Evolutionary conservation across 2,888 invertebrate genomes (phyloP).

Genomic region (Altica lythri): DNA sequence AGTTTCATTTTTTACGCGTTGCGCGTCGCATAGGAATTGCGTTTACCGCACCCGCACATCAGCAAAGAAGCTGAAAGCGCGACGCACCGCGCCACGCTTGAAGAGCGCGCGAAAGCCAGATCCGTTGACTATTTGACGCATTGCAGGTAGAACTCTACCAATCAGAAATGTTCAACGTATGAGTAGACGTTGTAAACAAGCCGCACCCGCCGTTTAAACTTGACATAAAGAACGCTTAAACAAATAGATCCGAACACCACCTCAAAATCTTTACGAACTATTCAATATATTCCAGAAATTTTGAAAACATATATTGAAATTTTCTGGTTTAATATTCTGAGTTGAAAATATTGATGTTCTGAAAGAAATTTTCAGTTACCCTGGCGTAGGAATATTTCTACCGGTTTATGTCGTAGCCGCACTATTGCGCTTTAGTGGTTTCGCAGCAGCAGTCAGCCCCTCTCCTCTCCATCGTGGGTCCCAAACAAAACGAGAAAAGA

Average conservation of each 20-base stretch:
- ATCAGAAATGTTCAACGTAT: constrained; percentile 67
- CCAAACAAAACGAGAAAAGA: constrained; percentile 56
- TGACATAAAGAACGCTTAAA: constrained; percentile 63
- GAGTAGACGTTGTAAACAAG: constrained; percentile 71
- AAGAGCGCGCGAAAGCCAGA: constrained; percentile 52
- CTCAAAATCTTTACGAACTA: neutral
- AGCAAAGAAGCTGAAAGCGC: constrained; percentile 45
- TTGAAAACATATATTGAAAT: constrained; percentile 1
- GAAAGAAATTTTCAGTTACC: constrained; percentile 7
- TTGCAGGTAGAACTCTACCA: constrained; percentile 84
- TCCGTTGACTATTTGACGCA: constrained; percentile 69
- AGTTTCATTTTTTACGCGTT: constrained; percentile 32
- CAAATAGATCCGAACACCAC: constrained; percentile 58
- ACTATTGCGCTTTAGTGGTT: constrained; percentile 56
- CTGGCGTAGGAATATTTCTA: constrained; percentile 57
- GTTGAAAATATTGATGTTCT: constrained; percentile 8
- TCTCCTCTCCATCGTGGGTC: constrained; percentile 45
- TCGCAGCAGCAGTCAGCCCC: constrained; percentile 49
- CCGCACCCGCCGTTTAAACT: constrained; percentile 74
- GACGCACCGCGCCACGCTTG: constrained; percentile 49
- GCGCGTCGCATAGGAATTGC: constrained; percentile 39
- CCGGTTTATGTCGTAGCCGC: constrained; percentile 58
- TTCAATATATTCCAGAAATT: neutral
- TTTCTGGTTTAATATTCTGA: neutral
- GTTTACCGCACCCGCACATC: constrained; percentile 55